Percentiles rank a stretch among this genome's conserved stretches.
Evolutionary conservation across 2,113 vertebrate genomes (phyloP).

Genomic region (Phocoena phocoena): DNA sequence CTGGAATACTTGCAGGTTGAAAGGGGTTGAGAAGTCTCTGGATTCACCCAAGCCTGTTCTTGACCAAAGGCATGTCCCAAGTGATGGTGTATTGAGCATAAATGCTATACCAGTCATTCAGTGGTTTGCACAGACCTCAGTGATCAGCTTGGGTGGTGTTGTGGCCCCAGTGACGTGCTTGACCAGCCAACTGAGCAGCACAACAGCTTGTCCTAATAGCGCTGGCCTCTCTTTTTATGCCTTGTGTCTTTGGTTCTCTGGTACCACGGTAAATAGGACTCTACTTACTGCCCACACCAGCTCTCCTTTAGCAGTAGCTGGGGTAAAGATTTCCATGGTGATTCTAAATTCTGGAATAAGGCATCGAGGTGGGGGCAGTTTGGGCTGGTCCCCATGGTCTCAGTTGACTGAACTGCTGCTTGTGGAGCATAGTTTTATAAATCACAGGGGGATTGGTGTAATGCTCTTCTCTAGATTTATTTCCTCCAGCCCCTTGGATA

Average conservation of each 20-base stretch:
- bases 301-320: slow-evolving; percentile 32
- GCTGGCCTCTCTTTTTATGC: not conserved
- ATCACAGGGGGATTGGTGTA: not conserved
- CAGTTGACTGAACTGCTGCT: not conserved
- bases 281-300: not conserved
- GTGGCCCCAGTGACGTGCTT: not conserved
- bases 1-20: not conserved
- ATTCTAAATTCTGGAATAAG: slow-evolving; percentile 41
- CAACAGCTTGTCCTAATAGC: not conserved
- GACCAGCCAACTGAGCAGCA: not conserved
- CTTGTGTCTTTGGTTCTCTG: not conserved
- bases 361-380: not conserved
- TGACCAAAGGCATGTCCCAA: not conserved
- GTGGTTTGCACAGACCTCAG: not conserved
- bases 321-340: slow-evolving; percentile 53
- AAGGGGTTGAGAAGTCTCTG: not conserved
- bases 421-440: not conserved
- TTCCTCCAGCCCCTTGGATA: not conserved
- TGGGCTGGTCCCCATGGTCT: not conserved
- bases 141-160: not conserved
- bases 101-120: not conserved
- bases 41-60: not conserved
- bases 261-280: not conserved
- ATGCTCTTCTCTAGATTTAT: not conserved
- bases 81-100: not conserved